Evolutionary conservation across 2,797 vertebrate species (phyloP), one percentile per base, ranked within the genome.

Genomic region (Sebastes minor): DNA sequence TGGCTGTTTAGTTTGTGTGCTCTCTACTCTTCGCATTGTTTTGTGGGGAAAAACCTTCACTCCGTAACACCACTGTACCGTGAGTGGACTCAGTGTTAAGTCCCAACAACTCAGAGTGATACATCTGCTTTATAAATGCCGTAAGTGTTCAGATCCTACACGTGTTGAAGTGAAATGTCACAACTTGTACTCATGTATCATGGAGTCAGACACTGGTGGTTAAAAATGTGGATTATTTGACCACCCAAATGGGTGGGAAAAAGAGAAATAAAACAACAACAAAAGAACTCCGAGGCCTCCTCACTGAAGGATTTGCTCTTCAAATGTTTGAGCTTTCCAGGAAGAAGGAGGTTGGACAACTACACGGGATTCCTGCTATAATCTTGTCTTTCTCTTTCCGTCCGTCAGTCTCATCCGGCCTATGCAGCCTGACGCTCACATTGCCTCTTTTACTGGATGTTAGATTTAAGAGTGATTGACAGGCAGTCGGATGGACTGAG

Each of bases 381-480:
- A 86, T 85, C 86, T 83, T 30, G 53, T 85, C 63, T 78, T 80
- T 56, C 23, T 30, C 57, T 71, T 30, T 69, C 53, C n/a, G 27
- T 68, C 80, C 33, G 16, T 85, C 84, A 85, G 22, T 78, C 68
- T 74, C 57, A 32, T 63, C 61, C 65, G 22, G 76, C 22, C 49
- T 66, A 35, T 64, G 63, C 67, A 70, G 85, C 53, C 57, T 18
- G 63, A 66, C 52, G 71, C 64, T 79, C 77, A 76, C 74, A 66
- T 76, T 14, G 2, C 74, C 63, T 71, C 76, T 60, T 76, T 65
- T 52, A 46, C 61, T n/a, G 78, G 53, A 70, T 83, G 80, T 28
- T 78, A 42, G 73, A 81, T 55, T 86, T 82, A 75, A 72, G 80
- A 62, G 65, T 90, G 86, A 90, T 66, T 82, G 86, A 81, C 86